A percentile compares a stretch with the other conserved stretches of the same genome.
These are phyloP conservation scores for Psylliodes chrysocephalus DNA, from an alignment of 2,888 invertebrate species.

Conservation along the genomic window DNA sequence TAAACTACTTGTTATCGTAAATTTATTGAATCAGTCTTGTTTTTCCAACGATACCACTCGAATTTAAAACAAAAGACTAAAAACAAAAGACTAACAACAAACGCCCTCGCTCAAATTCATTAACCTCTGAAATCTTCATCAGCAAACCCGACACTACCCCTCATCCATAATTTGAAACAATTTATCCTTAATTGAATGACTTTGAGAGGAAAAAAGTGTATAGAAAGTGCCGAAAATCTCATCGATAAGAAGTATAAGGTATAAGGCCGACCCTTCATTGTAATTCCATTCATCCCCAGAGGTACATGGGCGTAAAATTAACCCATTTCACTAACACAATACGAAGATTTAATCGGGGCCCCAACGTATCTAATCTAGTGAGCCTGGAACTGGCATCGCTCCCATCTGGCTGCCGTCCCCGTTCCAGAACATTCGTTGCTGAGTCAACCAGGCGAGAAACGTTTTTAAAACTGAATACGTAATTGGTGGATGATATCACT, in stretches of 20 bases:
- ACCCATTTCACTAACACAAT: conserved; percentile 63
- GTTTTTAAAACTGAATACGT: too few relatives aligned
- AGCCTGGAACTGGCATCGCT: conserved; percentile 43
- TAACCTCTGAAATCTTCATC: background rate
- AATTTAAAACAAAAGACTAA: too few relatives aligned
- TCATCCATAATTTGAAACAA: conserved; percentile 29
- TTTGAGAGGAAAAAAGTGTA: conserved; percentile 53
- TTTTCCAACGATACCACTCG: too few relatives aligned
- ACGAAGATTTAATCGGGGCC: conserved; percentile 61
- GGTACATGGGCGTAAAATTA: conserved; percentile 64
- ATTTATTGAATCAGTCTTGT: too few relatives aligned
- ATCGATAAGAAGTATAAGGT: conserved; percentile 46
- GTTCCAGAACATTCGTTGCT: too few relatives aligned
- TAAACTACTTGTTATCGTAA: too few relatives aligned
- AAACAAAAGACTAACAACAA: too few relatives aligned
- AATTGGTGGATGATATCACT: too few relatives aligned
- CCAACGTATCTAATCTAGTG: conserved; percentile 51
- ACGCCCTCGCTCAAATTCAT: background rate
- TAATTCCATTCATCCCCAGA: conserved; percentile 60
- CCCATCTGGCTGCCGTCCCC: conserved; percentile 39
- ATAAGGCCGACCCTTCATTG: conserved; percentile 55
- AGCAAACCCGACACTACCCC: background rate
- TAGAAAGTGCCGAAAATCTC: conserved; percentile 50
- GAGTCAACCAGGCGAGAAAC: too few relatives aligned
- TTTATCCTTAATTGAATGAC: conserved; percentile 38